These are phyloP conservation scores for Musca vetustissima DNA, from an alignment of 1,140 invertebrate genomes.

Conservation along the genomic window DNA sequence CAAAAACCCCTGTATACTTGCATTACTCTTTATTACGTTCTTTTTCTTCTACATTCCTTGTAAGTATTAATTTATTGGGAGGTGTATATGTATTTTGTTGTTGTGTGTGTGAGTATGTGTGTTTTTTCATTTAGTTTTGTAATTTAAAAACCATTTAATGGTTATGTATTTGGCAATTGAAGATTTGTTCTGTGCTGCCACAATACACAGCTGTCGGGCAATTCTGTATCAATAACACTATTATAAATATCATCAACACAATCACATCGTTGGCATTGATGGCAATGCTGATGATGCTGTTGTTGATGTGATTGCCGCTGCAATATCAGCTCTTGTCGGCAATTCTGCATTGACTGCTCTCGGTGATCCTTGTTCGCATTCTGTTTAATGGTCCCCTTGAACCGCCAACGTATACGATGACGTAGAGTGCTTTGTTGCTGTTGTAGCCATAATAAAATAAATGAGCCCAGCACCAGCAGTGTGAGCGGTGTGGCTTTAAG, in stretches of 20 bases:
- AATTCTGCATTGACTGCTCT: not conserved
- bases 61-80: too few relatives aligned
- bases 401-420: conserved; percentile 6
- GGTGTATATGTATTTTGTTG: not conserved
- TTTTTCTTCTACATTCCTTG: not conserved
- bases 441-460: conserved; percentile 24
- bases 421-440: conserved; percentile 16
- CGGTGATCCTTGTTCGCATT: not conserved
- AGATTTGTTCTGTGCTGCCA: conserved; percentile 3
- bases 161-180: conserved; percentile 25
- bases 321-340: not conserved
- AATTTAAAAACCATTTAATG: conserved; percentile 19
- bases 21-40: not conserved
- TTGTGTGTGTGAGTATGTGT: conserved; percentile 5
- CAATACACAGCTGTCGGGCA: conserved; percentile 2
- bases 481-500: conserved; percentile 35
- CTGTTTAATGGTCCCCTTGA: conserved; percentile 11
- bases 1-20: not conserved
- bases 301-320: not conserved
- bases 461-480: conserved; percentile 12
- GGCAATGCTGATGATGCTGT: too few relatives aligned
- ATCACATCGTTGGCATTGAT: not conserved
- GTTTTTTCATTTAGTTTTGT: not conserved
- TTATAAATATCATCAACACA: not conserved
- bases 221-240: conserved; percentile 1